A percentile compares a stretch with the other conserved stretches of the same genome.
Evolutionary conservation across 2,888 invertebrate genomes (phyloP).

Genomic region (Molorchus minor): DNA sequence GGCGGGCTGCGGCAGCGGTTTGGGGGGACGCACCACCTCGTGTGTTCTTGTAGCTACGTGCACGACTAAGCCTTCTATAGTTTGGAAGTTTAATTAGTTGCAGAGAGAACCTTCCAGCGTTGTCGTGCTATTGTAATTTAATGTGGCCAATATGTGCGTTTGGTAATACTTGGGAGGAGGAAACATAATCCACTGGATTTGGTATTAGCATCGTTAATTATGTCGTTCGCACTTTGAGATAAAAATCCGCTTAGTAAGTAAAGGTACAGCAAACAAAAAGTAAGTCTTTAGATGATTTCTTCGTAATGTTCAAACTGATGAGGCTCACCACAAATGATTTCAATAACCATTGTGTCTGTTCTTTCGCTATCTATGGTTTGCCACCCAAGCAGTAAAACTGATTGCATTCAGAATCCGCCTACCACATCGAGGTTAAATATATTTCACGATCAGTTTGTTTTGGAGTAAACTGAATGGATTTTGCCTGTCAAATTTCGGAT

Average conservation of each 20-base stretch:
- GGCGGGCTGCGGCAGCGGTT: constrained; percentile 39
- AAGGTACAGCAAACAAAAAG: no score
- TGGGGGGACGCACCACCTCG: constrained; percentile 40
- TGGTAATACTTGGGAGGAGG: constrained; percentile 33
- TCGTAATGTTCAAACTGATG: no score
- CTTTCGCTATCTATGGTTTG: no score
- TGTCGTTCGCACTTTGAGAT: constrained; percentile 3
- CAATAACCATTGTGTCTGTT: no score
- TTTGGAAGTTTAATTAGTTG: constrained; percentile 65
- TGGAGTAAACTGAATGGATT: no score
- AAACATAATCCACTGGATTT: constrained; percentile 24
- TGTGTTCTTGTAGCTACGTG: constrained; percentile 51
- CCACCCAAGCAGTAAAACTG: no score
- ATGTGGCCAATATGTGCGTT: constrained; percentile 47
- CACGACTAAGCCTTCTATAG: constrained; percentile 60
- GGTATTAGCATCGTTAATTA: constrained; percentile 21
- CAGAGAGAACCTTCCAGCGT: constrained; percentile 56
- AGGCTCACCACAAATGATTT: no score
- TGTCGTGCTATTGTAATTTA: constrained; percentile 60
- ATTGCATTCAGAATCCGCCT: no score
- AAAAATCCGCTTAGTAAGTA: constrained; percentile 1
- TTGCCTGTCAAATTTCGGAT: no score
- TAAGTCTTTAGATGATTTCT: no score
- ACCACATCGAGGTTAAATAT: no score
- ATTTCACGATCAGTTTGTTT: no score